phyloP scores from a whole-genome alignment of 2,888 invertebrate genomes.

The Thysanoteuthis rhombus region DNA sequence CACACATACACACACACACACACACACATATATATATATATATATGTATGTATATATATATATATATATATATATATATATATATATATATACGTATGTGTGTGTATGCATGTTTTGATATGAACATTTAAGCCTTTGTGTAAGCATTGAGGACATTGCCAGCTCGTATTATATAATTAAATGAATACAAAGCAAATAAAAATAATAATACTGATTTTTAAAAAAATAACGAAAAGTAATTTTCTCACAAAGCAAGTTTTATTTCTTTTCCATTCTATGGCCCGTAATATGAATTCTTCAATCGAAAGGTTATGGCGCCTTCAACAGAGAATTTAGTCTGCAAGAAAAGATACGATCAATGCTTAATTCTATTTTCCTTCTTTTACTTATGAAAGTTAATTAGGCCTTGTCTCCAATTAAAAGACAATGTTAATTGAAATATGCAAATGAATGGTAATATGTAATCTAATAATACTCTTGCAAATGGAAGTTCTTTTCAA shows the following conservation, averaged over 20 bases:
- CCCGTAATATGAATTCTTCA: not conserved
- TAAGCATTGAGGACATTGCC: not conserved
- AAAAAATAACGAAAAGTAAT: not conserved
- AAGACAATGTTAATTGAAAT: conserved; percentile 12
- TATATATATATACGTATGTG: not conserved
- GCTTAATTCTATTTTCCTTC: not conserved
- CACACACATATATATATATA: not conserved
- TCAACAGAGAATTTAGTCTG: not conserved
- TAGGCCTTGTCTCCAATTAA: not conserved
- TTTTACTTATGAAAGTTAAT: not conserved
- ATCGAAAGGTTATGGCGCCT: not conserved
- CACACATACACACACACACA: too few species aligned
- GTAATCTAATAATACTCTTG: not conserved
- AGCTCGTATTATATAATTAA: not conserved
- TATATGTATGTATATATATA: not conserved
- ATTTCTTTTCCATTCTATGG: not conserved
- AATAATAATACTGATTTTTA: not conserved
- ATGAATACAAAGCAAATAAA: not conserved
- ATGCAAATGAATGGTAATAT: not conserved
- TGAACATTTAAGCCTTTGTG: not conserved
- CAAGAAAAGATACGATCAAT: not conserved
- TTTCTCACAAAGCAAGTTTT: not conserved
- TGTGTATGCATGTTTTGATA: not conserved
- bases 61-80: not conserved
- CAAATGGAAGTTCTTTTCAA: not conserved